A percentile compares a stretch with the other conserved stretches of the same genome.
phyloP scores from a whole-genome alignment of 2,113 vertebrate genomes.

The Ptyas mucosa region DNA sequence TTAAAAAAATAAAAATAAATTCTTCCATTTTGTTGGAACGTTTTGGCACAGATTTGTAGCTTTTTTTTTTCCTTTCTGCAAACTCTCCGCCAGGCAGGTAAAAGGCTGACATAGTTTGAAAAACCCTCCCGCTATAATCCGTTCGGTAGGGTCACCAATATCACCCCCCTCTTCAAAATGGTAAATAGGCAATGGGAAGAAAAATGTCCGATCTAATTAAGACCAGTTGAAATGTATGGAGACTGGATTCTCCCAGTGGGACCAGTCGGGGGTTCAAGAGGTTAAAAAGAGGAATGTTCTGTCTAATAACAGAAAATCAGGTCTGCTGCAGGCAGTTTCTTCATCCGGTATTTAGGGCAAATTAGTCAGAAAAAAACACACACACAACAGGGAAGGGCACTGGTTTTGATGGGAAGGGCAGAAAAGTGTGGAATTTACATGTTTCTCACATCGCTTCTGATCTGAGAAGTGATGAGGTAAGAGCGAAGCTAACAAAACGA shows the following conservation, averaged over 20 bases:
- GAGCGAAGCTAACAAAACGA: not conserved
- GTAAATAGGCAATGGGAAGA: slow-evolving; percentile 65
- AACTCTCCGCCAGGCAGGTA: slow-evolving; percentile 39
- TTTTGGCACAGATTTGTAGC: slow-evolving; percentile 39
- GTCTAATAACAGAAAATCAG: slow-evolving; percentile 61
- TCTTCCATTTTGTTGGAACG: slow-evolving; percentile 38
- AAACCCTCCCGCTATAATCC: slow-evolving; percentile 11
- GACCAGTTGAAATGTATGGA: slow-evolving; percentile 61
- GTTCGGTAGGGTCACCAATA: slow-evolving; percentile 26
- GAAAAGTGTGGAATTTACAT: not conserved
- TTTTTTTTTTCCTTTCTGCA: slow-evolving; percentile 23
- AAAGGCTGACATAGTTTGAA: not conserved
- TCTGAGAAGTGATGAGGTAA: not conserved
- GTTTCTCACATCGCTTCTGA: not conserved
- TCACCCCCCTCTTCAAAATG: slow-evolving; percentile 56
- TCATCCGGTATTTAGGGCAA: slow-evolving; percentile 16
- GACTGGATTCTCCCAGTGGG: slow-evolving; percentile 65
- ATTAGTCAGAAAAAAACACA: slow-evolving; percentile 22
- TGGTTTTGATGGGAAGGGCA: slow-evolving; percentile 28
- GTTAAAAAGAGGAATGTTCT: slow-evolving; percentile 71
- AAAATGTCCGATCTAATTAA: slow-evolving; percentile 68
- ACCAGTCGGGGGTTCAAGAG: slow-evolving; percentile 64
- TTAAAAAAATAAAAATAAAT: not conserved
- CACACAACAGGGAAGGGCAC: accelerated
- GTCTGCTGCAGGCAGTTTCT: slow-evolving; percentile 16